Evolutionary conservation across 2,888 invertebrate species (phyloP), one percentile per base, ranked within the genome.

Genomic region (Ischnus inquisitorius): DNA sequence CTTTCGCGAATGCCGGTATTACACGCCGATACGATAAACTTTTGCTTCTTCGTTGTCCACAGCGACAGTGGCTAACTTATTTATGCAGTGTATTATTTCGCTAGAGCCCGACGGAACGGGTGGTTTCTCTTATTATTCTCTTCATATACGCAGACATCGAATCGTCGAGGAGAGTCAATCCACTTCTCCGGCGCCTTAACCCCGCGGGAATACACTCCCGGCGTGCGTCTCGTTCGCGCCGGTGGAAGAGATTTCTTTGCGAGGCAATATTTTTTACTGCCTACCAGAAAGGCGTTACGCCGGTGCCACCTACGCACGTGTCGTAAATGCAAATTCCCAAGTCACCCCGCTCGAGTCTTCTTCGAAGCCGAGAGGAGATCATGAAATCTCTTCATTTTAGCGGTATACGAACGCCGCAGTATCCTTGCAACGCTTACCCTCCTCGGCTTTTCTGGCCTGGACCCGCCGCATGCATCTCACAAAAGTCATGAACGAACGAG

Each of bases 241-340:
- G 28, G 12, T 60, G 51, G 54, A 80, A 74, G 77, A 84, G 74
- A 84, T 84, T 77, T 84, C 83, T 80, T 19, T 72, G 60, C 65
- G 28, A 25, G 12, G 54, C 72, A 68, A 74, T 83, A 71, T 82
- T 84, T 83, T 84, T 84, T 78, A 83, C 79, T 79, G 85, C 81
- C 83, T 77, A 78, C 71, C 82, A 76, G 84, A 83, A 69, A 85
- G 87, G 82, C 85, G 87, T 84, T 86, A 84, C 86, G 84, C 85
- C 80, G 69, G 81, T 75, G 72, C 86, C 87, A 83, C 87, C 87
- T 86, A 87, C 87, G 87, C 87, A 72, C 83, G 79, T 83, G 86
- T 87, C 86, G 87, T 87, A 84, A 87, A 86, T 87, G 87, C 87
- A 87, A 87, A 87, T 87, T 87, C 72, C 75, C 67, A 72, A 62